Evolutionary conservation across 2,888 invertebrate genomes (phyloP), one percentile per base, ranked within the genome.

Genomic region (Drosophila paramelanica): DNA sequence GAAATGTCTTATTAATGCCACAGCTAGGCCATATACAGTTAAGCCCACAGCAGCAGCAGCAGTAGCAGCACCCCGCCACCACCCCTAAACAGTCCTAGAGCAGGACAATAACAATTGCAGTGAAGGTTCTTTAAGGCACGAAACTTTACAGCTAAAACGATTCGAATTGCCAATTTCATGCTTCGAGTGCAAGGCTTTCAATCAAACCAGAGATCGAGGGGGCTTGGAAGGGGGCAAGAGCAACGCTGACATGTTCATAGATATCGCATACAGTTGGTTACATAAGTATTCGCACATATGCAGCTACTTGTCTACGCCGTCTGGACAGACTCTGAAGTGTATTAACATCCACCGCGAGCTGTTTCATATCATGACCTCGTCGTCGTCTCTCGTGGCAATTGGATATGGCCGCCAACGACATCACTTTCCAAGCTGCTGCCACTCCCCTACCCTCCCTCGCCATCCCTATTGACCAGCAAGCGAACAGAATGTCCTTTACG

Each of bases 151-250:
- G 72, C 82, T 90, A 90, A 90, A 88, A 78, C 75, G 83, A 89
- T 83, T 75, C 64, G 70, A 90, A 90, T 87, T 87, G 90, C 69
- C 87, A 90, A 87, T 87, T 87, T 87, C 90, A 90, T 87, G 87
- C 76, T 79, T 87, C 74, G 83, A 79, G 71, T 84, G 77, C 86
- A 88, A 62, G 59, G 73, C 77, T 70, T 81, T 81, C 80, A 81
- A 81, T 81, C 80, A 81, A 83, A 79, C 78, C 52, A 64, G 49
- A 57, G 47, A 42, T 53, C 27, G 38, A n/a, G 8, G 20, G 23
- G 45, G 20, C 0, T 20, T 14, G 17, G 1, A 13, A 46, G 17
- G 23, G 20, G 38, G 52, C 46, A 70, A 49, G 47, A 43, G 27
- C 61, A 33, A 49, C 42, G 73, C 74, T 67, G 74, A 73, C 72